Evolutionary conservation across 2,113 vertebrate genomes (phyloP), one percentile per base, ranked within the genome.

Genomic region (Odontesthes bonariensis): DNA sequence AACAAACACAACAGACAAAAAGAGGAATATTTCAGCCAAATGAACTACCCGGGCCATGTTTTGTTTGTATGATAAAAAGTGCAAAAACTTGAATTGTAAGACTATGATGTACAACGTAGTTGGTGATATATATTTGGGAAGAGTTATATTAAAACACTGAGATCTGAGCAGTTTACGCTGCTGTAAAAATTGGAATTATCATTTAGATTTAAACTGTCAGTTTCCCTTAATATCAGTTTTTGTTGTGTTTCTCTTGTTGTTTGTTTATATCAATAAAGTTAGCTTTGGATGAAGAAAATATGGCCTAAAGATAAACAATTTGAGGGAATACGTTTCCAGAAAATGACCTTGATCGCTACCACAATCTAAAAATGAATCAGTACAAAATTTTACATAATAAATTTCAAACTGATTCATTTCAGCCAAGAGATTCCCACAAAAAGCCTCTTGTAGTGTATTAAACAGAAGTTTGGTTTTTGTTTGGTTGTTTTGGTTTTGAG

Each of bases 191-290:
- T 23, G 13, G 17, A 12, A n/a, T 46, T 10, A 33, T 16, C 17
- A 40, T 40, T 9, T 32, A 52, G 52, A 53, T 49, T 65, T 0
- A 56, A 19, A n/a, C 23, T 38, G 3, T 49, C 16, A 40, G 3
- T 27, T 46, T 9, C 5, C 9, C 9, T 31, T 5, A 14, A 56
- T 31, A 63, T 8, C 8, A 19, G 22, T 7, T 44, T 59, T 46
- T 84, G 64, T 59, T 79, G 73, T 88, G 73, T 52, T 78, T 69
- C 1, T 33, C 46, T 78, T 62, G 56, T 33, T 31, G 42, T 75
- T 65, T 40, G 52, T 44, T 49, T 44, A 17, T 56, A 31, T 59
- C 59, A 80, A 78, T 81, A 81, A 85, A 75, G 5, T 38, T 19
- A 1, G 49, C 16, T 54, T 27, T 27, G 33, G 53, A 65, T 38